phyloP scores from a whole-genome alignment of 2,888 invertebrate species.

The Rhyacophila evoluta region DNA sequence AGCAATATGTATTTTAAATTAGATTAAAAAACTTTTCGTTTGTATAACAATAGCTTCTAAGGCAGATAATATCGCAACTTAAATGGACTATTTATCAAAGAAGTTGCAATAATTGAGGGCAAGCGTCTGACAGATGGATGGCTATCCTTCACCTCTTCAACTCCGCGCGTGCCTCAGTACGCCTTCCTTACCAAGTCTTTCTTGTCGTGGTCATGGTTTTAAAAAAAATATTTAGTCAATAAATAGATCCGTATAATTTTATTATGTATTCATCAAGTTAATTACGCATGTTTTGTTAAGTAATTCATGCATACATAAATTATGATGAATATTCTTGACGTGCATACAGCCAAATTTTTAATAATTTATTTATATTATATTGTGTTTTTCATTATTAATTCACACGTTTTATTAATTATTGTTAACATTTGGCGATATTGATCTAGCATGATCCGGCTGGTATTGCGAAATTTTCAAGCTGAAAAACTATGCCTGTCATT shows the following conservation, averaged over 20 bases:
- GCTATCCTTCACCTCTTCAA: conserved; percentile 50
- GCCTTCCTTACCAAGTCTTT: conserved; percentile 26
- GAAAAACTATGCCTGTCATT: too few relatives aligned
- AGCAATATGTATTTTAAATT: background rate
- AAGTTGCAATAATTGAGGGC: conserved; percentile 36
- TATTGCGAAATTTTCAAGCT: too few relatives aligned
- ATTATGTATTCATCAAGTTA: background rate
- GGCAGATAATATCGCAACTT: conserved; percentile 25
- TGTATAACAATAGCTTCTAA: background rate
- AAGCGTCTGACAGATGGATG: conserved; percentile 39
- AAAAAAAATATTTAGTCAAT: background rate
- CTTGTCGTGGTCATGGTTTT: background rate
- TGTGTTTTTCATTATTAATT: too few relatives aligned
- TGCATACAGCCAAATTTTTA: too few relatives aligned
- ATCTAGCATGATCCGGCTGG: too few relatives aligned
- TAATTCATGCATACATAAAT: background rate
- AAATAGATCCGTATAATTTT: background rate
- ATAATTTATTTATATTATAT: too few relatives aligned
- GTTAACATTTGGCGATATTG: too few relatives aligned
- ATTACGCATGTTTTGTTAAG: background rate
- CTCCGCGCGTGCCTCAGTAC: conserved; percentile 33
- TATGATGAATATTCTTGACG: too few relatives aligned
- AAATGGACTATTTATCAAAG: background rate
- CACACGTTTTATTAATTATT: too few relatives aligned
- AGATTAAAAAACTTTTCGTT: background rate